Base-by-base conservation (phyloP, 2,797 vertebrate species). In the Masticophis lateralis region DNA sequence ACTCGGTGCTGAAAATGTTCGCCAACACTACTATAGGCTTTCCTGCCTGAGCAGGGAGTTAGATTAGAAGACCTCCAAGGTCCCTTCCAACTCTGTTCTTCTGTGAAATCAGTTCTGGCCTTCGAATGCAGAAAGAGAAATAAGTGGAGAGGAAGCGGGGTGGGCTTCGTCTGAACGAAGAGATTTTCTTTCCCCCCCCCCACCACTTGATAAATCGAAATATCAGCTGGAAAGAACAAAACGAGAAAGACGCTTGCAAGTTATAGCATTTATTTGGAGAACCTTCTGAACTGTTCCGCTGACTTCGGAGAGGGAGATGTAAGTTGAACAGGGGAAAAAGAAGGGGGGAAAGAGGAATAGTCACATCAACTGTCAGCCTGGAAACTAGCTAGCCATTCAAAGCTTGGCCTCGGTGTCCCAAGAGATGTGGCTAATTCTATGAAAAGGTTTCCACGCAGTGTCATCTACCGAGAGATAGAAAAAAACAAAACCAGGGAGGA, bases 381-480 rank as follows among this genome's bases (percentile, higher is more conserved):
- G 18, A 53, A 95, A 89, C 13, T 88, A n/a, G 88, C 89, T 43
- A 20, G n/a, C 27, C 96, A 95, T 96, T 66, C 0, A 0, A 93
- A 96, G 93, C 94, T 95, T 92, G 90, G 27, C 92, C 92, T 91
- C 91, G 27, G 69, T 60, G 94, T 95, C 94, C 94, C 87, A 53
- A 93, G 90, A 89, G 93, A 92, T 0, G 1, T 43, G 92, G 7
- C 63, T 66, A 2, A 92, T 94, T 28, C 93, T 94, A 69, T 92
- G 86, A 94, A 92, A 94, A 95, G 92, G 94, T 94, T 97, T 97
- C 97, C 93, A 95, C 95, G 94, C 60, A 59, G 90, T 59, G 55
- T 55, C 92, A 92, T 51, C 83, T 63, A 89, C 11, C 3, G 27
- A 28, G 93, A 96, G 57, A 55, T 2, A 55, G 53, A 55, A 12